Base-by-base conservation (phyloP, 2,888 invertebrate species). In the Trachelus stipa region DNA sequence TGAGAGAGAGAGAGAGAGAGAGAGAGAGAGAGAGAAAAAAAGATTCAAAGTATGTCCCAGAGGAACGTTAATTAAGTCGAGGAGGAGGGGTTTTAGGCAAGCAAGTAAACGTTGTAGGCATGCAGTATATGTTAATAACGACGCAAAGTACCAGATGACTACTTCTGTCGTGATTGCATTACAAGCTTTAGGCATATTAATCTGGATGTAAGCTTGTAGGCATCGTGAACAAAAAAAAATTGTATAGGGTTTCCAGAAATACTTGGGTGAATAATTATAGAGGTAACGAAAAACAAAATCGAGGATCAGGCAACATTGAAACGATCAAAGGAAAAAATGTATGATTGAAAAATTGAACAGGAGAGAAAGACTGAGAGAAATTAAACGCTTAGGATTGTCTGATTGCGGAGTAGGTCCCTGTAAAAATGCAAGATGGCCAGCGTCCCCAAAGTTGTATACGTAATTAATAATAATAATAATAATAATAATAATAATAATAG, bases 271-370 rank as follows among this genome's bases (percentile, higher is more conserved):
- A 81, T 84, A 75, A 78, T 76, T 78, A 92, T 92, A 92, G 92
- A 92, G 92, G 80, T 92, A 92, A 92, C 92, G 79, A 92, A 92
- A 92, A 93, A 92, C 91, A 92, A 87, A 84, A 88, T 88, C 91
- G 89, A 92, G 92, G 91, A 92, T 92, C 92, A 93, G 93, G 93
- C 93, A 93, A 93, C 92, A 93, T 93, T 93, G 93, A 92, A 91
- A 91, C 91, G 91, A 91, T 91, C 91, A 90, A 93, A 93, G 93
- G 92, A 93, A 92, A 92, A 84, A 83, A 77, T 81, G 76, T 79
- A 82, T 79, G 79, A 82, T 79, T 77, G 75, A 78, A 92, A 92
- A 92, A 91, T 91, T 91, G 56, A 83, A 77, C 79, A 76, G 80
- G 77, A 83, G 68, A 76, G 68, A 77, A 56, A 83, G 78, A 81